Evolutionary conservation across 2,113 vertebrate genomes (phyloP).

Genomic region (Eira barbara): DNA sequence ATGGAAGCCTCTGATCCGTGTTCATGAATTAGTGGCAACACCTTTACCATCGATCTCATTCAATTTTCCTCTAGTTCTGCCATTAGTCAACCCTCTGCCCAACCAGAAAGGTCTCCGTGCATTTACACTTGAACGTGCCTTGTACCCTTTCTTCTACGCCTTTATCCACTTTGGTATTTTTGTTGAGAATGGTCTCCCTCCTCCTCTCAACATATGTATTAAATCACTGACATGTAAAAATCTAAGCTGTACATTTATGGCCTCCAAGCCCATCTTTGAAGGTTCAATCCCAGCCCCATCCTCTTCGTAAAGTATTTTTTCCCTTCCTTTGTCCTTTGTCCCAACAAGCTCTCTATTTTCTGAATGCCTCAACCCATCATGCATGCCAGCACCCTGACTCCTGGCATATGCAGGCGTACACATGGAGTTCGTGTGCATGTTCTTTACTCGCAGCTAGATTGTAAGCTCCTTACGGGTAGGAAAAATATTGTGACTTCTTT

Average conservation of each 20-base stretch:
- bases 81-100: neutral
- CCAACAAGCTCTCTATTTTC: neutral
- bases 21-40: neutral
- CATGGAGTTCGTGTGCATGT: rapidly evolving
- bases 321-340: no score
- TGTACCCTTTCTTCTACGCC: rapidly evolving
- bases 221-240: neutral
- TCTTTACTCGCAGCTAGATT: neutral
- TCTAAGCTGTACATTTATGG: neutral
- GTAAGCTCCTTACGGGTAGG: neutral
- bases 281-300: neutral
- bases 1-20: neutral
- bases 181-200: neutral
- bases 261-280: neutral
- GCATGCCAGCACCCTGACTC: neutral
- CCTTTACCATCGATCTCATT: neutral
- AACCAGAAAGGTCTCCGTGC: neutral
- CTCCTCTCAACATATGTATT: neutral
- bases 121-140: neutral
- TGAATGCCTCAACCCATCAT: neutral
- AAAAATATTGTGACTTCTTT: neutral
- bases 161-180: neutral
- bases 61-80: neutral
- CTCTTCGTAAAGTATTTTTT: neutral
- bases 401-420: rapidly evolving